Evolutionary conservation across 1,140 invertebrate species (phyloP).

Genomic region (Sesamia nonagrioides): DNA sequence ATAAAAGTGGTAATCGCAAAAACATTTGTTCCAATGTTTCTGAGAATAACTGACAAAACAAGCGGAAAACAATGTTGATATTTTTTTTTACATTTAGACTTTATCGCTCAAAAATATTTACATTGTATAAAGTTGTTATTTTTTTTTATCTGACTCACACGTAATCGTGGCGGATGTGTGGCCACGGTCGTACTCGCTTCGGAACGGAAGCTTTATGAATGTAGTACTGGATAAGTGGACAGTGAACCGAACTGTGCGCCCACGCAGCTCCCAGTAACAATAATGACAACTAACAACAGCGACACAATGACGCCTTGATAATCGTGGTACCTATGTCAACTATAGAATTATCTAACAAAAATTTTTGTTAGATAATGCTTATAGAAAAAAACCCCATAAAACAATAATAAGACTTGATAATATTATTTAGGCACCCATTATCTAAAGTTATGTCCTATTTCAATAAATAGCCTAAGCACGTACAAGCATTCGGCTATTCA

Average conservation of each 20-base stretch:
- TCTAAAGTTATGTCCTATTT: too few relatives aligned
- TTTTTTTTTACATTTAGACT: neutral
- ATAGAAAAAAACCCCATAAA: neutral
- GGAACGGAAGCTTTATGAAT: conserved; percentile 70
- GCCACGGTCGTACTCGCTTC: conserved; percentile 59
- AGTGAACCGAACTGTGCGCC: conserved; percentile 75
- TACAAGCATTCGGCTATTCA: too few relatives aligned
- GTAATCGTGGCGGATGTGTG: conserved; percentile 79
- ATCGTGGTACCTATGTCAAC: conserved; percentile 4
- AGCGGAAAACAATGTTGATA: neutral
- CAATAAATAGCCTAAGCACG: too few relatives aligned
- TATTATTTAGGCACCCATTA: too few relatives aligned
- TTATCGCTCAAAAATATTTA: conserved; percentile 45
- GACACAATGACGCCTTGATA: conserved; percentile 45
- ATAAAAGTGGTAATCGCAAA: neutral
- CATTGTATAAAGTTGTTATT: conserved; percentile 25
- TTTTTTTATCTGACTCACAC: conserved; percentile 49
- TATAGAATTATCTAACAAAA: conserved; percentile 8
- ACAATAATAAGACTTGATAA: neutral
- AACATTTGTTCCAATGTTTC: neutral
- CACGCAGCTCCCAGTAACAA: conserved; percentile 58
- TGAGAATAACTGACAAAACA: conserved; percentile 1
- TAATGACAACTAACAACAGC: neutral
- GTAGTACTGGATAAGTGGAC: conserved; percentile 76
- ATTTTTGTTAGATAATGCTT: neutral